These are phyloP conservation scores for Conchocele bisecta DNA, from an alignment of 2,888 invertebrate species.

Conservation along the genomic window DNA sequence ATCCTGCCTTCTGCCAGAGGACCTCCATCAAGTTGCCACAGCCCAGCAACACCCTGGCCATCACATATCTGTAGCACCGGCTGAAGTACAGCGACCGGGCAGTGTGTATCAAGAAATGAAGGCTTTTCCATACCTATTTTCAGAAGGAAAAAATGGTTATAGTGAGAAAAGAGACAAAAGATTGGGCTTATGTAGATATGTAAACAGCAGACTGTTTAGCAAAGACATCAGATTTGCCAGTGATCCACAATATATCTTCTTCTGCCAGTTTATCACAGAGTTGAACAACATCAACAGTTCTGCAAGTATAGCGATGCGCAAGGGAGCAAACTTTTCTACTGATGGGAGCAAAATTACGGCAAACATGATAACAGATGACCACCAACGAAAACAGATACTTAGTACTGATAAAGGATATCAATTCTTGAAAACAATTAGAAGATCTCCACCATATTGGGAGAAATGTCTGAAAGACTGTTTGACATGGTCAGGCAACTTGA, in stretches of 20 bases:
- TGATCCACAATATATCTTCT: slow-evolving; percentile 25
- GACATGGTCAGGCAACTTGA: slow-evolving; percentile 51
- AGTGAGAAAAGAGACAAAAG: background rate
- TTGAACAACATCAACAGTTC: slow-evolving; percentile 1
- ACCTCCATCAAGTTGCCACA: slow-evolving; percentile 6
- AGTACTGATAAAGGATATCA: background rate
- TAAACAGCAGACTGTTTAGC: slow-evolving; percentile 14
- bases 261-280: slow-evolving; percentile 13
- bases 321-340: background rate
- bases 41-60: slow-evolving; percentile 4
- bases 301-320: slow-evolving; percentile 12
- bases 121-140: slow-evolving; percentile 22
- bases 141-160: slow-evolving; percentile 22
- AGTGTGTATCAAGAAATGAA: slow-evolving; percentile 9
- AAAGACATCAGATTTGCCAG: slow-evolving; percentile 21
- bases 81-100: slow-evolving; percentile 1
- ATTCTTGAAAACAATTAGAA: slow-evolving; percentile 8
- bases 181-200: slow-evolving; percentile 3
- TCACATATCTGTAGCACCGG: slow-evolving; percentile 7
- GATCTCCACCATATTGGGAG: slow-evolving; percentile 25
- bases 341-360: slow-evolving; percentile 3
- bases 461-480: slow-evolving; percentile 25
- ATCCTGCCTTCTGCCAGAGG: slow-evolving; percentile 8
- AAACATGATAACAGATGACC: background rate
- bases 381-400: background rate